Base-by-base conservation (phyloP, 1,140 invertebrate genomes). In the Cataglyphis hispanica region DNA sequence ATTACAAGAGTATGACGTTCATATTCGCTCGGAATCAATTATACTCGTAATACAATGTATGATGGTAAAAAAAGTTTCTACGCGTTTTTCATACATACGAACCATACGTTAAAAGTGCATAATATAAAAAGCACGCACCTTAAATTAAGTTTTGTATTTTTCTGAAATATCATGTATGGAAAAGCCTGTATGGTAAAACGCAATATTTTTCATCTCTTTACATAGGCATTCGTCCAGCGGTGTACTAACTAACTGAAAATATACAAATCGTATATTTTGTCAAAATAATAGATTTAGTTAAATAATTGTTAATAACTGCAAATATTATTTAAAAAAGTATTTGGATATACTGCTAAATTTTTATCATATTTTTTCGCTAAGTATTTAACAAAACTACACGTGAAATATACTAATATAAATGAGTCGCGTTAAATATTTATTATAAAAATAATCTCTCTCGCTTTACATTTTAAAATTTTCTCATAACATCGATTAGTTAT, bases 91-190 rank as follows among this genome's bases (percentile, higher is more conserved):
- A 19, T 67, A 43, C 25, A 13, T 6, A 70, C 13, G 40, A 22
- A 22, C 27, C 27, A 53, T 53, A 53, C 72, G 81, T 64, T 84
- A 77, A 84, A 84, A 84, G 46, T 84, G 58, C 72, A 77, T 75
- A 64, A 77, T 76, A 84, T 76, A 84, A 77, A 76, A 84, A 77
- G 43, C 25, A 53, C 19, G 31, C 19, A 58, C 19, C 19, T 84
- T 77, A 77, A 84, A 84, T 77, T 64, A 22, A 77, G 46, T 84
- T 77, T 84, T 64, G 64, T 56, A 77, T 77, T 75, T 64, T 64
- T 84, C 70, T 53, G 72, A 84, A 53, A 77, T 64, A 84, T 43
- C 58, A 37, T 53, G 67, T 60, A 84, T 77, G 34, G 34, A 77
- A 64, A 84, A 84, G 64, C 2, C 60, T 50, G 10, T 25, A 40